Evolutionary conservation across 2,797 vertebrate genomes (phyloP), one percentile per base, ranked within the genome.

Genomic region (Pantherophis vulpinus): DNA sequence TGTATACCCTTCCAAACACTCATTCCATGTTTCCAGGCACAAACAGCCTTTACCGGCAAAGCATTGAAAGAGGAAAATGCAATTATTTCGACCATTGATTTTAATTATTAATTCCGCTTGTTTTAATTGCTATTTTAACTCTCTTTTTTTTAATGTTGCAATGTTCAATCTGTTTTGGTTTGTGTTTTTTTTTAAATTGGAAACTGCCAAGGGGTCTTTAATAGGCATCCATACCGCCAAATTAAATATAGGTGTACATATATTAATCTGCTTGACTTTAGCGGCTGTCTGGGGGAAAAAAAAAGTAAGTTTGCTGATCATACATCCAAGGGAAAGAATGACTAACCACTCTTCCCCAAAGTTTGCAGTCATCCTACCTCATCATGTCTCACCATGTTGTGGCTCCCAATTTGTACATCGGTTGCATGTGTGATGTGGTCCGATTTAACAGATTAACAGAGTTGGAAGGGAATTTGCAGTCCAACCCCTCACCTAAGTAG

Each of bases 271-370:
- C 14, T 70, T 70, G n/a, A 70, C 13, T 32, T 70, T 70, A 70
- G 66, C 1, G 1, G n/a, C 5, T 70, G n/a, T 70, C n/a, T 70
- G 66, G 3, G 1, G 37, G 2, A 0, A 0, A 0, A 5, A 14
- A 3, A 70, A 32, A 32, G 5, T 7, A 70, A 18, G 25, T 32
- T 32, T 32, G 66, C 10, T 70, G 6, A 25, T 14, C 66, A 32
- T 32, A 16, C n/a, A 32, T 32, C 13, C 14, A 32, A 70, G 14
- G 32, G 32, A 70, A 70, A 32, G 0, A 4, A n/a, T 13, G 29
- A n/a, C 29, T 14, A n/a, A 63, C 10, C 61, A 29, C 12, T 14
- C 5, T 66, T 66, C 29, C 4, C 4, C n/a, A 70, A 70, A n/a
- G 13, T 7, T 32, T 18, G n/a, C 14, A 70, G 13, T 70, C 66